Evolutionary conservation across 1,140 invertebrate species (phyloP).

Genomic region (Spodoptera litura): DNA sequence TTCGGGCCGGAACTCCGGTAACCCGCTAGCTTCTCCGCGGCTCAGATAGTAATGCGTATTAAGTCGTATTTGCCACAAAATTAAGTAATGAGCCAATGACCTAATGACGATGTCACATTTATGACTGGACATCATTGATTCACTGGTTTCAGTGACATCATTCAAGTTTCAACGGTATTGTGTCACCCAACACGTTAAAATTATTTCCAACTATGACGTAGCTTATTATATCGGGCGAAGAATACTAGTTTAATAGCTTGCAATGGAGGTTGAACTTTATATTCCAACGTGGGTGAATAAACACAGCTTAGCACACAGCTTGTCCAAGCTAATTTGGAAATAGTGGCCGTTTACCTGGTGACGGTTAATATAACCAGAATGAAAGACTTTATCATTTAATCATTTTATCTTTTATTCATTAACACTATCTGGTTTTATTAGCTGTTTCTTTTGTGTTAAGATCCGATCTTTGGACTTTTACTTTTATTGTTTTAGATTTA

Average conservation of each 20-base stretch:
- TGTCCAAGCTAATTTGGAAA: constrained; percentile 31
- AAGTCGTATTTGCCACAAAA: no score
- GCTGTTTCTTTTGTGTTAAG: background rate
- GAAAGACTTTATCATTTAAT: background rate
- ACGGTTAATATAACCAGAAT: constrained; percentile 3
- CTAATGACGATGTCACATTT: background rate
- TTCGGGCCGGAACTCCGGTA: no score
- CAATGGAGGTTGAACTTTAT: background rate
- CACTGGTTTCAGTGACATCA: no score
- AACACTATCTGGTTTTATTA: no score
- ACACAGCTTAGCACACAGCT: constrained; percentile 25
- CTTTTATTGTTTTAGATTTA: background rate
- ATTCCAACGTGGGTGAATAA: constrained; percentile 12
- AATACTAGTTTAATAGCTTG: background rate
- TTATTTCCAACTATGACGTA: background rate
- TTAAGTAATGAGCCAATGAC: background rate
- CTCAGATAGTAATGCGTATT: no score
- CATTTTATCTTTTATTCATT: constrained; percentile 20
- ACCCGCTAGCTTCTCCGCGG: no score
- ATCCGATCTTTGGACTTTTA: no score
- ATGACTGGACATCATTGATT: no score
- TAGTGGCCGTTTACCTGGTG: constrained; percentile 24
- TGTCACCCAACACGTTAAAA: background rate
- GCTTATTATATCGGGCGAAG: background rate
- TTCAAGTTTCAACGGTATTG: no score